Evolutionary conservation across 2,797 vertebrate genomes (phyloP).

Genomic region (Sebastes alutus): DNA sequence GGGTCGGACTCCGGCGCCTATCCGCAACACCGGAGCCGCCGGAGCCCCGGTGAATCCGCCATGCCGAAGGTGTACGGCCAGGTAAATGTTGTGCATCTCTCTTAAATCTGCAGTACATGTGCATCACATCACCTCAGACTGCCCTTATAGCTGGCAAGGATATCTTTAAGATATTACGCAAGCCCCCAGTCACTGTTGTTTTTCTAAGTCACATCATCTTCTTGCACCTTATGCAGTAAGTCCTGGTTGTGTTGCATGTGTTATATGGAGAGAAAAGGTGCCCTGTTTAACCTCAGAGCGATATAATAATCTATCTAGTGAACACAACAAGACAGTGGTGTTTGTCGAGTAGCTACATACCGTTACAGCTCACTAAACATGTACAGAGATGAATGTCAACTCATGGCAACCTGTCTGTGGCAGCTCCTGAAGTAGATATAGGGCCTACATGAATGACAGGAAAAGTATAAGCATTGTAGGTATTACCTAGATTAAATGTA

Average conservation of each 20-base stretch:
- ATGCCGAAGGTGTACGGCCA: constrained; percentile 92
- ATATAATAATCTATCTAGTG: background rate
- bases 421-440: background rate
- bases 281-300: background rate
- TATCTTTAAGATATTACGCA: constrained; percentile 34
- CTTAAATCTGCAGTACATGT: no score
- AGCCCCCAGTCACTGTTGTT: constrained; percentile 25
- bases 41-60: constrained; percentile 81
- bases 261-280: background rate
- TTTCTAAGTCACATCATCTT: constrained; percentile 8
- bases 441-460: background rate
- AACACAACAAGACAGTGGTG: background rate
- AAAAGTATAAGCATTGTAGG: background rate
- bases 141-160: constrained; percentile 15
- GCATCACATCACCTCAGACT: constrained; percentile 20
- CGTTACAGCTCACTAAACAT: background rate
- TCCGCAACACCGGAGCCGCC: constrained; percentile 74
- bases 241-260: no score
- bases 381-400: background rate
- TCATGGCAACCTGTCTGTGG: background rate
- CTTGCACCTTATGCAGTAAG: constrained; percentile 11
- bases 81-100: constrained; percentile 77
- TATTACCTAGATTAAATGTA: rapidly evolving
- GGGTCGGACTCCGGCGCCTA: constrained; percentile 49
- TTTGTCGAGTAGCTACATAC: no score